A percentile compares a stretch with the other conserved stretches of the same genome.
Evolutionary conservation across 2,113 vertebrate genomes (phyloP).

Genomic region (Merops nubicus): DNA sequence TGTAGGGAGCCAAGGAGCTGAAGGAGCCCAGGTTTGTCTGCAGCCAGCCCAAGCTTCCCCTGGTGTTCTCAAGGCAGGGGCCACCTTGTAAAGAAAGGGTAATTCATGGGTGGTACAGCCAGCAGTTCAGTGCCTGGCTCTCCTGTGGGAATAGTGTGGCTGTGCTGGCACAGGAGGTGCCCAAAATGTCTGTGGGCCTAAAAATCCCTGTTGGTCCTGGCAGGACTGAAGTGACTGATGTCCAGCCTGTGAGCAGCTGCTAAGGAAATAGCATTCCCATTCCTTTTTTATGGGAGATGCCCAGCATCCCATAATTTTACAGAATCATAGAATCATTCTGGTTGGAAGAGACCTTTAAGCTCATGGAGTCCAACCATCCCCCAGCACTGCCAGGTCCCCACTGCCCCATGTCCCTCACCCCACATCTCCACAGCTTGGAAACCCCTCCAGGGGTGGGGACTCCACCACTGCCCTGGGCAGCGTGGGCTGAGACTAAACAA

Average conservation of each 20-base stretch:
- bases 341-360: too few relatives aligned
- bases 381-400: too few relatives aligned
- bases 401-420: too few relatives aligned
- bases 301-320: neutral
- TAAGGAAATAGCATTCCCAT: neutral
- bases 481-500: too few relatives aligned
- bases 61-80: neutral
- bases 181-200: neutral
- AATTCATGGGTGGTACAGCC: neutral
- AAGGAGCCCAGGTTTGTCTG: neutral
- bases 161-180: neutral
- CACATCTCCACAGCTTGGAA: too few relatives aligned
- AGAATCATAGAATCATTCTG: too few relatives aligned
- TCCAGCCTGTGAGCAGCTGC: neutral
- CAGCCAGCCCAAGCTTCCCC: slow-evolving; percentile 14
- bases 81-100: neutral
- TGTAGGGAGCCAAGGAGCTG: neutral
- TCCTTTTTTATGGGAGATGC: neutral
- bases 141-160: neutral
- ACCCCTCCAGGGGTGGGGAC: too few relatives aligned
- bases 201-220: accelerated
- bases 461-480: too few relatives aligned
- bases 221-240: neutral
- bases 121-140: neutral
- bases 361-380: too few relatives aligned